Base-by-base conservation (phyloP, 2,888 invertebrate genomes). In the Lochmaea capreae region DNA sequence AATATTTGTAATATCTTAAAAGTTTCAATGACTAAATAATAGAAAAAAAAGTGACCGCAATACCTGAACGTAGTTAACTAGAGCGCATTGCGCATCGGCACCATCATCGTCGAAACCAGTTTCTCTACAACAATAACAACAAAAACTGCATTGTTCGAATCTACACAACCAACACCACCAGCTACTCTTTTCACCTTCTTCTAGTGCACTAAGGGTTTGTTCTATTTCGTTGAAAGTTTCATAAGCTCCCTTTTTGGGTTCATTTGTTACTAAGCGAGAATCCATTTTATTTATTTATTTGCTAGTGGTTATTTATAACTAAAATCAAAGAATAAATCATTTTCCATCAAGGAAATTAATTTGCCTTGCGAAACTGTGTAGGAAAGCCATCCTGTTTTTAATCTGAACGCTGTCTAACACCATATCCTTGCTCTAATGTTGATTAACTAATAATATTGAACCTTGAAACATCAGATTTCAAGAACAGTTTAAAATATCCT, bases 21-120 rank as follows among this genome's bases (percentile, higher is more conserved):
- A 12, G 49, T 49, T 14, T 49, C 49, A n/a, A 49, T 14, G 43
- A 46, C 49, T 54, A 16, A 54, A 54, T 54, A 54, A 61, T 33
- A 59, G 22, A 61, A 39, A 39, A 11, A 57, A 57, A 22, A 10
- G 6, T 61, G 33, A 61, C 61, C 61, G 68, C 22, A 74, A 78
- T 81, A 82, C 82, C 82, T 82, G 75, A 63, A 78, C 74, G 74
- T 82, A 81, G 71, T 76, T 78, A n/a, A 75, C 75, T 76, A 82
- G 49, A 52, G 79, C 79, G 71, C 72, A 77, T 67, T 84, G 83
- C 33, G 83, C 79, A 77, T 83, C 82, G 54, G 72, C 72, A 12
- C 46, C 54, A n/a, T n/a, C 33, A 52, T 67, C 67, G 57, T 84
- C 83, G 16, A 82, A 81, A 72, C 78, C 77, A 57, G 80, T 79